Base-by-base conservation (phyloP, 2,113 vertebrate genomes). In the Pagrus major region DNA sequence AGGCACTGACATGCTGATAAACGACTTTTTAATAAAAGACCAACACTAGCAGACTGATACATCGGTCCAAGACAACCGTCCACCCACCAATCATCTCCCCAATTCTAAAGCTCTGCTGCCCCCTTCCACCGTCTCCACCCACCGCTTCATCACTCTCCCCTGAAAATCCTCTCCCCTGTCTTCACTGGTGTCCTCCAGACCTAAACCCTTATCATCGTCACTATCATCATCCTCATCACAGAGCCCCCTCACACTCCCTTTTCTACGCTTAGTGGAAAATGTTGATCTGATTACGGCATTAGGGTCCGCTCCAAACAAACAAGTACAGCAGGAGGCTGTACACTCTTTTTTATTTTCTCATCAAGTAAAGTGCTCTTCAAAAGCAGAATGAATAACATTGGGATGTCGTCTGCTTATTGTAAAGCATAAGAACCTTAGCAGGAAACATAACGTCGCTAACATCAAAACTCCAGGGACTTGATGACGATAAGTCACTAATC, bases 271-370 rank as follows among this genome's bases (percentile, higher is more conserved):
- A 69, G 61, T 73, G 60, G 81, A 64, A 83, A 88, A 85, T 54
- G 82, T 72, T 89, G 84, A 93, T 92, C 91, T 91, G 92, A 90
- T 92, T 92, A 92, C 5, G 33, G 82, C 71, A 80, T 88, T 89
- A 81, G 73, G n/a, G 65, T 74, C 72, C 41, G 79, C 68, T 72
- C 68, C 46, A 81, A 92, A 91, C 87, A 92, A 91, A 92, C 89
- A 89, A 90, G 80, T 81, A 67, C 74, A 81, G 70, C 69, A 54
- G 78, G 83, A 78, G 78, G 77, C 66, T 86, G 55, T 55, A 71
- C 63, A 69, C 67, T 76, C 71, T 76, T 85, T 76, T 82, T 71
- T 58, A 46, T 42, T 78, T 80, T 87, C 83, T 91, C 86, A 93
- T 93, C 87, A 91, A 87, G 66, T 72, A 75, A 87, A 93, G 91